These are phyloP conservation scores for Nasalis larvatus DNA, from an alignment of 2,113 vertebrate species.

Conservation along the genomic window DNA sequence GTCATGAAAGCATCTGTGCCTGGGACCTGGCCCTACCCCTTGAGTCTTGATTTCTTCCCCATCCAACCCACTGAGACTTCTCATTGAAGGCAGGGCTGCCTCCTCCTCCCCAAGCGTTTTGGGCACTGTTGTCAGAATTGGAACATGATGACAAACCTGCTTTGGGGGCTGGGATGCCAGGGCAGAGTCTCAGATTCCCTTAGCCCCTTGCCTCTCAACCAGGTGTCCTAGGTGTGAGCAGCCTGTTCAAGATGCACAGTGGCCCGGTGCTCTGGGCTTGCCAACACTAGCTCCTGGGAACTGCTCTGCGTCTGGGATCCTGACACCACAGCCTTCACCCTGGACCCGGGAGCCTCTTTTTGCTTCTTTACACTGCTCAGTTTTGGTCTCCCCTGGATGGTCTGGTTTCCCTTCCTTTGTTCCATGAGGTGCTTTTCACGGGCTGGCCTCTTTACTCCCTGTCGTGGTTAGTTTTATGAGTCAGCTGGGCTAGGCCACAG, in stretches of 20 bases:
- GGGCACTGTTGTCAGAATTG: background rate
- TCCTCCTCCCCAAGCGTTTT: background rate
- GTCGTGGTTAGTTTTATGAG: background rate
- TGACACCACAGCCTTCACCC: no score
- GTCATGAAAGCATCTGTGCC: background rate
- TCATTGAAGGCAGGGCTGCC: background rate
- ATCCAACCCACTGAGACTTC: no score
- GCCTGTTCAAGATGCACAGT: accelerated
- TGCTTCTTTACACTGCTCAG: background rate
- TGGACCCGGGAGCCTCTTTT: background rate
- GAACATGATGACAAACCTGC: background rate
- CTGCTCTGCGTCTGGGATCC: background rate
- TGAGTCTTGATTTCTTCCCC: background rate
- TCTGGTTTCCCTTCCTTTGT: background rate
- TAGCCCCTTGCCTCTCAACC: background rate
- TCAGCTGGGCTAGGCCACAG: background rate
- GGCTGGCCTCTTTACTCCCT: background rate
- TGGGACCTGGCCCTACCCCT: background rate
- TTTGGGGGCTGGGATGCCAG: no score
- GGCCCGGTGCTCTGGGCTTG: background rate
- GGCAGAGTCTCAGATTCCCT: background rate
- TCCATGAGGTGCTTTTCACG: background rate
- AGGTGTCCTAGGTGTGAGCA: background rate
- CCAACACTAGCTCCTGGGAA: background rate
- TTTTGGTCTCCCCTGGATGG: background rate